Base-by-base conservation (phyloP, 1,140 invertebrate genomes). In the Drosophila pandora region DNA sequence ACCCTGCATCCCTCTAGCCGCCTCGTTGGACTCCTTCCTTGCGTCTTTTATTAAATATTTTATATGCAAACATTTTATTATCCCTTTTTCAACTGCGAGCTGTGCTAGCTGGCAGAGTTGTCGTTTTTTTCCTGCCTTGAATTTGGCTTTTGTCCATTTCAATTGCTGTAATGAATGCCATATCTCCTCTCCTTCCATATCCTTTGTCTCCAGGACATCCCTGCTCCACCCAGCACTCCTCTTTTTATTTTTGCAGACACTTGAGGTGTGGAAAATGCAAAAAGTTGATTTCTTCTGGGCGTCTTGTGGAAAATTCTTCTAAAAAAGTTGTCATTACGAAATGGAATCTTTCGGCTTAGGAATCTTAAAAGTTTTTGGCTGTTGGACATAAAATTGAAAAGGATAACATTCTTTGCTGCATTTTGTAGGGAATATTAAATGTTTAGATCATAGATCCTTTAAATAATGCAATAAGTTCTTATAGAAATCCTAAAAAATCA, bases 51-150 rank as follows among this genome's bases (percentile, higher is more conserved):
- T 81, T 81, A 79, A 73, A 76, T 58, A 73, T 88, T 79, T 78
- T 75, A 76, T 84, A 79, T 74, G 75, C 64, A 82, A 76, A 81
- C 72, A 90, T 88, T 83, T 75, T 74, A 90, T 80, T 80, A 76
- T 79, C 60, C 75, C 55, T 69, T 84, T 64, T 73, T 25, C 75
- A 60, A 64, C 63, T 57, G 17, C 17, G 17, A 17, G 17, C 17
- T 56, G 32, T 17, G 13, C 17, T 37, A 37, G 13, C 34, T 53
- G 61, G 53, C 45, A 64, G 68, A 64, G 68, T 28, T 62, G 61
- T 59, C 56, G 43, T 37, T 68, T 62, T 64, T 69, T 57, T 30
- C 52, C 53, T 77, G 73, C 64, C 74, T 76, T 70, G 41, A 69
- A 77, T 77, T 76, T 57, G 73, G 68, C 47, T 72, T 78, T 70